These are phyloP conservation scores for Aelia acuminata DNA, from an alignment of 2,888 invertebrate species.

Conservation along the genomic window DNA sequence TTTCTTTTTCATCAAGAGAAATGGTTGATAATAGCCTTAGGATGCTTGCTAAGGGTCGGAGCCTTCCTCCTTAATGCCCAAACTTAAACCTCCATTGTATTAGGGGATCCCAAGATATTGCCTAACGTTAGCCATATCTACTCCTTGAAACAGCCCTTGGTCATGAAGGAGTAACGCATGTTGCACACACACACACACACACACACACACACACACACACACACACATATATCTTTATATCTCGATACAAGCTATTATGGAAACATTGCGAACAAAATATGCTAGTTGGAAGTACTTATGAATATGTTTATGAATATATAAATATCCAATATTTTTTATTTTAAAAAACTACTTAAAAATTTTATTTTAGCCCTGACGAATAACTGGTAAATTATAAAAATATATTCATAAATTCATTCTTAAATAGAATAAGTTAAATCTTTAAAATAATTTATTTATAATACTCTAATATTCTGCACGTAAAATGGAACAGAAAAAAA, in stretches of 20 bases:
- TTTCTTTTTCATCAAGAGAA: slow-evolving; percentile 16
- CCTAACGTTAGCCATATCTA: not conserved
- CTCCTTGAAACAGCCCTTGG: not conserved
- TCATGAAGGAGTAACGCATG: not conserved
- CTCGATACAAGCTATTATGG: not conserved
- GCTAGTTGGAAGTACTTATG: too few relatives aligned
- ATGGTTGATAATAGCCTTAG: slow-evolving; percentile 21
- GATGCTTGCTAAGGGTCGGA: not conserved
- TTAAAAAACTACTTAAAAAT: too few relatives aligned
- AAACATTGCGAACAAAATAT: not conserved
- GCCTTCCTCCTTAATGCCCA: not conserved
- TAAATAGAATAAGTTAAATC: too few relatives aligned
- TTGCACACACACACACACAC: not conserved
- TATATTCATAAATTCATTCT: too few relatives aligned
- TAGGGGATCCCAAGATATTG: not conserved
- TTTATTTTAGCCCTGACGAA: too few relatives aligned
- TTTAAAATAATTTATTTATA: too few relatives aligned
- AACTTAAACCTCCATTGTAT: slow-evolving; percentile 34
- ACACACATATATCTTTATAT: not conserved
- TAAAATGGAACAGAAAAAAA: too few relatives aligned
- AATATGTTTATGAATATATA: too few relatives aligned
- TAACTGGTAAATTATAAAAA: too few relatives aligned
- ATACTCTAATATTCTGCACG: too few relatives aligned
- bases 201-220: not conserved
- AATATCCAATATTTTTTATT: too few relatives aligned